A percentile compares a stretch with the other conserved stretches of the same genome.
These are phyloP conservation scores for Pangasianodon hypophthalmus DNA, from an alignment of 2,113 vertebrate genomes.

Conservation along the genomic window DNA sequence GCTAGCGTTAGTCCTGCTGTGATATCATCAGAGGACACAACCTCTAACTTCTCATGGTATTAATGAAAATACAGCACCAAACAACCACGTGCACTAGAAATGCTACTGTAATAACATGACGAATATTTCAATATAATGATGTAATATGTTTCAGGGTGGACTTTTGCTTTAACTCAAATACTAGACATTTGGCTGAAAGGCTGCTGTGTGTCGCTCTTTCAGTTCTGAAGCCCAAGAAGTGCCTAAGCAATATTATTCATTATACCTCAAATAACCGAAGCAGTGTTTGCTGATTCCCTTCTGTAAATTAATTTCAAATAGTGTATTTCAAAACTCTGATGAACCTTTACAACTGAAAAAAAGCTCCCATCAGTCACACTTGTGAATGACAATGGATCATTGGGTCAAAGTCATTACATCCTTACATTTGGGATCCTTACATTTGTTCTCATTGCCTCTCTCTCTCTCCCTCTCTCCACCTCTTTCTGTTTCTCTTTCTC, in stretches of 20 bases:
- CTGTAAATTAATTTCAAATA: slow-evolving; percentile 41
- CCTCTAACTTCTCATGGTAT: background rate
- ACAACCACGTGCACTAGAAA: slow-evolving; percentile 26
- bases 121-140: background rate
- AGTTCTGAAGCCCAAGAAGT: slow-evolving; percentile 65
- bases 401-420: no score
- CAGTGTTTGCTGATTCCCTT: slow-evolving; percentile 32
- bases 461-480: background rate
- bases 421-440: background rate
- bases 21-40: background rate
- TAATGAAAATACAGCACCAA: background rate
- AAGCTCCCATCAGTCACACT: background rate
- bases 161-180: background rate
- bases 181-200: slow-evolving; percentile 50
- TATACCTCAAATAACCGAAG: slow-evolving; percentile 73
- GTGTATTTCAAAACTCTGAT: slow-evolving; percentile 62
- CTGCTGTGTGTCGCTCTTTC: slow-evolving; percentile 65
- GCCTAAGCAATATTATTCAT: slow-evolving; percentile 66
- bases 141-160: background rate
- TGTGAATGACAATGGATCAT: background rate
- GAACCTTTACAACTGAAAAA: background rate
- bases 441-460: background rate
- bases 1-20: background rate
- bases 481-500: slow-evolving; percentile 10
- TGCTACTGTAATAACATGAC: slow-evolving; percentile 39